phyloP scores from a whole-genome alignment of 2,113 vertebrate species.

The Pyxicephalus adspersus region DNA sequence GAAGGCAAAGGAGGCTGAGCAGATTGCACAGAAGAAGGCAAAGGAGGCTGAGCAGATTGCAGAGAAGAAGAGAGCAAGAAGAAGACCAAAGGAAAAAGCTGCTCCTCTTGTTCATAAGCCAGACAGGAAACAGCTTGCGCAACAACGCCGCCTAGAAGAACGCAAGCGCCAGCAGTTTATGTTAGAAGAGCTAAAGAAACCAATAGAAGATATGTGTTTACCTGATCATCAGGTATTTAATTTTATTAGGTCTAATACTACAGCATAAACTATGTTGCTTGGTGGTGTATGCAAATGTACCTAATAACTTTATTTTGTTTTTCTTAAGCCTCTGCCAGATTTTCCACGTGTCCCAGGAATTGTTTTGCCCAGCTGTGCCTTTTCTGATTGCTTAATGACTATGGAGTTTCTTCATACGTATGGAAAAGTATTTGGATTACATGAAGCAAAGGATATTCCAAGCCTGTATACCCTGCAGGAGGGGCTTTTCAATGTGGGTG shows the following conservation, averaged over 20 bases:
- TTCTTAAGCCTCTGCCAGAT: conserved; percentile 81
- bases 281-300: neutral
- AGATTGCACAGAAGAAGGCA: conserved; percentile 39
- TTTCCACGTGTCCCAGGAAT: conserved; percentile 86
- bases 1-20: rapidly evolving
- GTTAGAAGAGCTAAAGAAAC: conserved; percentile 93
- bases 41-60: rapidly evolving
- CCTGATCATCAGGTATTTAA: conserved; percentile 85
- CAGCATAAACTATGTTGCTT: no score
- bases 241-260: no score
- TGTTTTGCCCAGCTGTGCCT: conserved; percentile 82
- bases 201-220: conserved; percentile 94
- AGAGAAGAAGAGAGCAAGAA: conserved; percentile 80
- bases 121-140: conserved; percentile 75
- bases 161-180: conserved; percentile 89
- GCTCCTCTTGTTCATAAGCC: conserved; percentile 65
- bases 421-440: conserved; percentile 87
- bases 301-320: neutral
- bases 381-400: conserved; percentile 86
- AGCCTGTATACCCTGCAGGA: conserved; percentile 87
- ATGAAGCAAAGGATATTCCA: conserved; percentile 85
- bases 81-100: conserved; percentile 69
- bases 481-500: conserved; percentile 85
- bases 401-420: conserved; percentile 93
- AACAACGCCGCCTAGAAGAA: conserved; percentile 86